A percentile compares a stretch with the other conserved stretches of the same genome.
Evolutionary conservation across 2,113 vertebrate genomes (phyloP).

Genomic region (Neolamprologus hecqui): DNA sequence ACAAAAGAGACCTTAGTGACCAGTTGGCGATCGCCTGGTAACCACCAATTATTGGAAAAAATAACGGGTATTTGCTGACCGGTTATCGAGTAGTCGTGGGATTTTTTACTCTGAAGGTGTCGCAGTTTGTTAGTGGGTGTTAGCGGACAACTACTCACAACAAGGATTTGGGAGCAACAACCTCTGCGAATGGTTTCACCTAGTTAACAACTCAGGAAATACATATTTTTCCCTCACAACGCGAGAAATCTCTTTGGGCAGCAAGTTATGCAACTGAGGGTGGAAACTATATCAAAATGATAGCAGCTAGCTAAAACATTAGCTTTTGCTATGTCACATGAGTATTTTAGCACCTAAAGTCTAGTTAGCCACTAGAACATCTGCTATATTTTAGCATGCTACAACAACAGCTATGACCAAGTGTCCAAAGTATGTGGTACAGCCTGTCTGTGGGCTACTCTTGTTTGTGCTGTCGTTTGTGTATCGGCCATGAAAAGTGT

Average conservation of each 20-base stretch:
- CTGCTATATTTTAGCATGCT: neutral
- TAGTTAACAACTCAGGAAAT: neutral
- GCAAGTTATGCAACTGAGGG: neutral
- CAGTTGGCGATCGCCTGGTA: neutral
- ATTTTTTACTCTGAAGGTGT: neutral
- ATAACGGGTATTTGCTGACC: neutral
- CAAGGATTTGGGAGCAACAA: neutral
- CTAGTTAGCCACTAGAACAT: neutral
- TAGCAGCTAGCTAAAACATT: neutral
- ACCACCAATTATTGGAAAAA: neutral
- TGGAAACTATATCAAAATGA: neutral
- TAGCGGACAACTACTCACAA: neutral
- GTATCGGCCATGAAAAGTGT: neutral
- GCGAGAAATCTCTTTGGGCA: neutral
- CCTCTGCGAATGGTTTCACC: neutral
- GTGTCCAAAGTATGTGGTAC: neutral
- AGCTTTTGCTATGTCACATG: neutral
- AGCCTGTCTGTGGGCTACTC: neutral
- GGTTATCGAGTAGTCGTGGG: rapidly evolving
- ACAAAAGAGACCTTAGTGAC: neutral
- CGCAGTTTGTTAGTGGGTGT: neutral
- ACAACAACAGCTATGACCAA: neutral
- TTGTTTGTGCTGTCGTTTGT: neutral
- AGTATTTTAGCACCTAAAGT: neutral
- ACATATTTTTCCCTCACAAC: neutral